Evolutionary conservation across 2,888 invertebrate genomes (phyloP), one percentile per base, ranked within the genome.

Genomic region (Dugesia japonica): DNA sequence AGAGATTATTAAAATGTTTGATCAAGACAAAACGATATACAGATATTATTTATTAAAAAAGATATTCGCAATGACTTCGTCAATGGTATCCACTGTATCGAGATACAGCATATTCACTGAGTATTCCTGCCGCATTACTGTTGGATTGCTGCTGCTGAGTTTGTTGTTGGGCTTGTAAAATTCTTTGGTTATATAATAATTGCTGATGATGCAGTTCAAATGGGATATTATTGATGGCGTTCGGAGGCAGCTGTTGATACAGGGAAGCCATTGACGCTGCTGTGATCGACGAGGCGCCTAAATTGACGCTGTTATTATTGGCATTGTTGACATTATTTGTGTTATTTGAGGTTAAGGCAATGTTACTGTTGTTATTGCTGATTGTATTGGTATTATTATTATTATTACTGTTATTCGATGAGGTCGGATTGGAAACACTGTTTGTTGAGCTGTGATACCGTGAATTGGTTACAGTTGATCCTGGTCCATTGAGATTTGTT

Each of bases 261-360:
- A 56, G 56, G 56, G 56, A 56, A 56, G 56, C 56, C 56, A 56
- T 56, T 56, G 56, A 56, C 17, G 56, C 56, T 56, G 56, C 56
- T 56, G 56, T 56, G 56, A 56, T 56, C n/a, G 56, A 56, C 17
- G 56, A 56, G 9, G 56, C 56, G 23, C 56, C 56, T 1, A 56
- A n/a, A 56, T 56, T 56, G 4, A 56, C 56, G 23, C 56, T 56
- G 56, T 56, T 56, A n/a, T 56, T 56, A 56, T 38, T 38, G 56
- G n/a, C 23, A 23, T 20, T 17, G 17, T 38, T 38, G 38, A 38
- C 38, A 38, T 38, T 38, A 17, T 38, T 56, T n/a, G 56, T 56
- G n/a, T 56, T 56, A n/a, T 56, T 56, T 56, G 56, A 56, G 56
- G 56, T 56, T 56, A 56, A 56, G 56, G 56, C 56, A 56, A 56